A percentile compares a stretch with the other conserved stretches of the same genome.
phyloP scores from a whole-genome alignment of 2,888 invertebrate genomes.

The Euspilapteryx auroguttella region DNA sequence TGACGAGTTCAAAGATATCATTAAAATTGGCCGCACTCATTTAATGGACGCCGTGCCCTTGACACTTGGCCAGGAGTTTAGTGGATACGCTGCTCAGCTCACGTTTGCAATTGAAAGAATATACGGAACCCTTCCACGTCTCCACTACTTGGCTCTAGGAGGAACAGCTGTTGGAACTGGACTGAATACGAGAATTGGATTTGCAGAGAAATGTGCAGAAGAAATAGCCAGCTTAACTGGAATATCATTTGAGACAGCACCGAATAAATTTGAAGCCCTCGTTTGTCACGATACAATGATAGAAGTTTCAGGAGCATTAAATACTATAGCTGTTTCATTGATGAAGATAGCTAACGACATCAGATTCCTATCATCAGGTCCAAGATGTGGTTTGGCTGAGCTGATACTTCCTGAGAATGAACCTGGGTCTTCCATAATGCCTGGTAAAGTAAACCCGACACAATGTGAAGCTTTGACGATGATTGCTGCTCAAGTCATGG shows the following conservation, averaged over 20 bases:
- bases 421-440: conserved; percentile 1
- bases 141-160: conserved; percentile 82
- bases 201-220: conserved; percentile 81
- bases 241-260: conserved; percentile 80
- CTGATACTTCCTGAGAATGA: conserved; percentile 1
- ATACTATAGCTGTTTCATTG: conserved; percentile 78
- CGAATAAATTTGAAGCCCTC: conserved; percentile 89
- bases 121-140: conserved; percentile 69
- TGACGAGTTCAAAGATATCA: conserved; percentile 76
- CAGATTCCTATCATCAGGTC: conserved; percentile 82
- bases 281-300: conserved; percentile 84
- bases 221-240: conserved; percentile 70
- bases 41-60: conserved; percentile 85
- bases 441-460: conserved; percentile 2
- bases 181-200: conserved; percentile 82
- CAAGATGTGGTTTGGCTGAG: conserved; percentile 77
- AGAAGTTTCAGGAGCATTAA: conserved; percentile 85
- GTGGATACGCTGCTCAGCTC: conserved; percentile 82
- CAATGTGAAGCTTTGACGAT: conserved; percentile 1
- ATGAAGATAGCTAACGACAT: conserved; percentile 92
- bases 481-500: conserved; percentile 1
- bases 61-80: conserved; percentile 90
- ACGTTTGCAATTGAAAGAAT: conserved; percentile 77
- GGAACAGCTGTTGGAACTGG: conserved; percentile 94
- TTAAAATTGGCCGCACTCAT: conserved; percentile 83